Evolutionary conservation across 2,797 vertebrate genomes (phyloP), one percentile per base, ranked within the genome.

Genomic region (Hephaestus fuliginosus): DNA sequence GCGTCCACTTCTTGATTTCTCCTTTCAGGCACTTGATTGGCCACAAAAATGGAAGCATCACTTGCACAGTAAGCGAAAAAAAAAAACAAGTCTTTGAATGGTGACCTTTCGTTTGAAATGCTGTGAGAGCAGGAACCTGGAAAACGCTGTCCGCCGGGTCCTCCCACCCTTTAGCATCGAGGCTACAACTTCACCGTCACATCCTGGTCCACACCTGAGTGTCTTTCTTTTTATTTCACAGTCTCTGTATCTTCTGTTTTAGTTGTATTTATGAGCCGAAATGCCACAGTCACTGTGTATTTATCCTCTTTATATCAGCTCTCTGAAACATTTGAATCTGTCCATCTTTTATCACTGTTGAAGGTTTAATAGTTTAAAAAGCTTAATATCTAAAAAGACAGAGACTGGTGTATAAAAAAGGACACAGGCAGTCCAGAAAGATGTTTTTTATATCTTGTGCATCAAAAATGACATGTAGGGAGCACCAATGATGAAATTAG

Each of bases 11-110:
- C 49, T 12, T 8, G 41, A 10, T 66, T 70, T 61, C 52, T 70
- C 58, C 49, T 39, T 1, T 28, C 75, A 87, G 82, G 85, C 85
- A 84, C 81, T 83, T 86, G 70, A 60, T n/a, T 70, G 78, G 70
- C 73, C 48, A 8, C 39, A 46, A 28, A 25, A 66, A 57, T 39
- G 74, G 78, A 84, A 80, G 75, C 70, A 58, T 84, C 51, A 49
- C 48, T 7, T n/a, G 18, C 12, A 68, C 57, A 22, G 12, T 2
- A 5, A 52, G 68, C 3, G 3, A 25, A 25, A 25, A 25, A 25
- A 25, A 25, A 33, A 53, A 70, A 56, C 43, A 1, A 36, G 68
- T 14, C 22, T 68, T 41, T 25, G 7, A 25, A 46, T 28, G 57
- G 12, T 17, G 41, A 69, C 57, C 57, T 58, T 64, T 33, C 14